Base-by-base conservation (phyloP, 2,113 vertebrate genomes). In the Tonatia bakeri region DNA sequence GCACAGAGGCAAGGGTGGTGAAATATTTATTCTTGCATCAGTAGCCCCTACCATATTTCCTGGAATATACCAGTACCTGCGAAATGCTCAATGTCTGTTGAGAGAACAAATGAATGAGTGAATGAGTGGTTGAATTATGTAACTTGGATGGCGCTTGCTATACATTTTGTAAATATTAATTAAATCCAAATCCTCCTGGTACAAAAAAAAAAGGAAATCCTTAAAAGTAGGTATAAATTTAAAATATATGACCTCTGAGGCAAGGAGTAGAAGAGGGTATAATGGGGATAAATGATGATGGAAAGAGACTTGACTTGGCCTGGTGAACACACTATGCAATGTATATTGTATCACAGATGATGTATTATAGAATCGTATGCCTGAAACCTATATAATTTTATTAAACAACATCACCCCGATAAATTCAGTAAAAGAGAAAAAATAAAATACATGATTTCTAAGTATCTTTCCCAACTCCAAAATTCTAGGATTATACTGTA, bases 11-110 rank as follows among this genome's bases (percentile, higher is more conserved):
- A 67, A 20, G 20, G 36, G 87, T 26, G 84, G 45, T 85, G 40
- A 96, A 94, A 92, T 94, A 97, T 84, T 84, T 80, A 94, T 79
- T 72, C 52, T 91, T 43, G 31, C 26, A 64, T 69, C 76, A 85
- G 22, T 15, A 81, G 12, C 61, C 38, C 56, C 65, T 87, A 80
- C 64, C 38, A 43, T 16, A 40, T 56, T 90, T 94, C 19, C 76
- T 92, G 20, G 72, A 80, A 65, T 36, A 91, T 43, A 80, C 13
- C 12, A 81, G 22, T 85, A 65, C 12, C 61, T 69, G 20, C 67
- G n/a, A 93, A 22, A 54, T 84, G n/a, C 14, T 87, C 17, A 11
- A 76, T 40, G n/a, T 47, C 50, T 77, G 11, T 28, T 86, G 59
- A 89, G 19, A 84, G 31, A 93, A 89, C 45, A 26, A 90, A 59